These are phyloP conservation scores for Epsilonema sp. DNA, from an alignment of 2,888 invertebrate species.

Conservation along the genomic window DNA sequence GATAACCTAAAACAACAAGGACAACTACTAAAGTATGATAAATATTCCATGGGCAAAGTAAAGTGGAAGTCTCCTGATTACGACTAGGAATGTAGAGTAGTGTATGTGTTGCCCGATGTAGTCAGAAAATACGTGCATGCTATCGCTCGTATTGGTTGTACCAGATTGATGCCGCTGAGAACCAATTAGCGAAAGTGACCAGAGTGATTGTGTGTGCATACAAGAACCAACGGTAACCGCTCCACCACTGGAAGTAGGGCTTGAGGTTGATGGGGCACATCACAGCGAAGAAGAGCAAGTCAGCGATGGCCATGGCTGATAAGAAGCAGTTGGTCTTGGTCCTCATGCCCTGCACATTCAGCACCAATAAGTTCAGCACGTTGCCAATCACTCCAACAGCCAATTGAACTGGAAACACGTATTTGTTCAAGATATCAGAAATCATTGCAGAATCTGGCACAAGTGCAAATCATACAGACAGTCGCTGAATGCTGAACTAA, in stretches of 20 bases:
- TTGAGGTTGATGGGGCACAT: not conserved
- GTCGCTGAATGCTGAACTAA: too few species aligned
- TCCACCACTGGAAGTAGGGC: too few species aligned
- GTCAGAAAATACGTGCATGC: too few species aligned
- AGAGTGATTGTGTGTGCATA: not conserved
- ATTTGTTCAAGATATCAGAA: not conserved
- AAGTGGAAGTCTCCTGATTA: too few species aligned
- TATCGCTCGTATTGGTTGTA: conserved; percentile 3
- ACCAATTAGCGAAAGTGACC: conserved; percentile 2
- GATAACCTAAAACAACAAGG: conserved; percentile 1
- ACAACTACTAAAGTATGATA: not conserved
- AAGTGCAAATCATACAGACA: too few species aligned
- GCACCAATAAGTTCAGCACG: conserved; percentile 4
- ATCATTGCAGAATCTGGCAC: too few species aligned
- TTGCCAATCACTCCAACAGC: conserved; percentile 4
- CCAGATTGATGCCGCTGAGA: conserved; percentile 6
- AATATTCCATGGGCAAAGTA: too few species aligned
- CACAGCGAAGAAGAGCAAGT: conserved; percentile 1
- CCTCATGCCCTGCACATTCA: not conserved
- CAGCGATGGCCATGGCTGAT: conserved; percentile 7
- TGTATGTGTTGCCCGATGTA: too few species aligned
- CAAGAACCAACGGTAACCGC: too few species aligned
- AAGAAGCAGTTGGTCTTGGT: conserved; percentile 2
- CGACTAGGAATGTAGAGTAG: too few species aligned
- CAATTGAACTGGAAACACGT: conserved; percentile 1